phyloP scores from a whole-genome alignment of 2,797 vertebrate species.

The Rhynchotus rufescens region DNA sequence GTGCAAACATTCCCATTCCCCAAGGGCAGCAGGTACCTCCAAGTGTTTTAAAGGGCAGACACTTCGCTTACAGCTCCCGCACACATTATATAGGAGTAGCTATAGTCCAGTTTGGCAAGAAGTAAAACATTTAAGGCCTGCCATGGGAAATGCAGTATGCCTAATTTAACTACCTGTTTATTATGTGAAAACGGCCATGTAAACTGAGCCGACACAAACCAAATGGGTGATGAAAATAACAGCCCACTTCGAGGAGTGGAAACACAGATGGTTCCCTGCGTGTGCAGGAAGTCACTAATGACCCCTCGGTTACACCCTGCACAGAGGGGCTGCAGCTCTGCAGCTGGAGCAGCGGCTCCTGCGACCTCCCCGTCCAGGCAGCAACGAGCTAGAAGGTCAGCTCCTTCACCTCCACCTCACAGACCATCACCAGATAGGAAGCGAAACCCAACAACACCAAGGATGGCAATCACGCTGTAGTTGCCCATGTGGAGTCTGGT shows the following conservation, averaged over 20 bases:
- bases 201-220: conserved; percentile 68
- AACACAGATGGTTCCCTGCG: conserved; percentile 53
- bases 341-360: background rate
- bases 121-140: background rate
- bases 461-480: background rate
- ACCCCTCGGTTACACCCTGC: conserved; percentile 2
- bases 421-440: background rate
- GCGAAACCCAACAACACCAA: background rate
- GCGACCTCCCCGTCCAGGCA: background rate
- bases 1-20: background rate
- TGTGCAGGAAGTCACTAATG: conserved; percentile 64
- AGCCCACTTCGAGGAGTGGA: conserved; percentile 58
- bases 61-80: background rate
- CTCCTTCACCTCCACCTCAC: background rate
- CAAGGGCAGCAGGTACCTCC: background rate
- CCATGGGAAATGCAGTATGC: conserved; percentile 19
- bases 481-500: background rate
- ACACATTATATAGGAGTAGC: background rate
- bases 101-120: background rate
- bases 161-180: conserved; percentile 73
- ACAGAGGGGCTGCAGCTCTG: conserved; percentile 9
- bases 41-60: background rate
- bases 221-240: conserved; percentile 70
- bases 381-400: background rate
- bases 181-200: conserved; percentile 70